A percentile compares a stretch with the other conserved stretches of the same genome.
These are phyloP conservation scores for Gouania willdenowi DNA, from an alignment of 2,797 vertebrate species.

Conservation along the genomic window DNA sequence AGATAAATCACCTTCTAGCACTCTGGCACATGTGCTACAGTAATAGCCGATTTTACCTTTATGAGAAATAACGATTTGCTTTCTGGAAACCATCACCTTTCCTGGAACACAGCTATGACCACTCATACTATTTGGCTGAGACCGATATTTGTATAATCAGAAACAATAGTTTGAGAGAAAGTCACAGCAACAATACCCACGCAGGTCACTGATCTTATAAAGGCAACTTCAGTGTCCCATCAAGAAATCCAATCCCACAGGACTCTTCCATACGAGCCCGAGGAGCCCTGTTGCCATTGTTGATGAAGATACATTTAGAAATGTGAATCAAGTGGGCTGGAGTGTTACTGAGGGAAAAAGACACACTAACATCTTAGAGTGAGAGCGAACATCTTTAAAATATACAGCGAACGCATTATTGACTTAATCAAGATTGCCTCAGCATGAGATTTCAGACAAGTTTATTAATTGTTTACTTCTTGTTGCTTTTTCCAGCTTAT, in stretches of 20 bases:
- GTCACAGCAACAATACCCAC: constrained; percentile 48
- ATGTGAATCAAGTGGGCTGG: constrained; percentile 39
- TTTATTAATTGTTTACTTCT: too few species aligned
- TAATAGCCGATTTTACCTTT: constrained; percentile 17
- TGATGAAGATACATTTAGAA: constrained; percentile 55
- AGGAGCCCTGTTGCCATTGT: constrained; percentile 45
- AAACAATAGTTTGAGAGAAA: constrained; percentile 38
- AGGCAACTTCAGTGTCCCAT: constrained; percentile 37
- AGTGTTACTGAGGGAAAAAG: constrained; percentile 17
- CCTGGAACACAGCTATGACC: constrained; percentile 16
- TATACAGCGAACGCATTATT: constrained; percentile 33
- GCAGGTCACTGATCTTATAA: constrained; percentile 27
- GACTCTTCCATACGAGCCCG: constrained; percentile 30
- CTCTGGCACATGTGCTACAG: background rate
- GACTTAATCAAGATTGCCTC: too few species aligned
- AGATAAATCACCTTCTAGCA: background rate
- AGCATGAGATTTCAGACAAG: too few species aligned
- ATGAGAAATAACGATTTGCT: constrained; percentile 1
- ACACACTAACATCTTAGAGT: constrained; percentile 36
- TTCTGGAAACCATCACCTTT: constrained; percentile 37
- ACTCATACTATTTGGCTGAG: constrained; percentile 23
- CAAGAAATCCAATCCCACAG: constrained; percentile 42
- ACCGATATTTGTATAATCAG: constrained; percentile 32
- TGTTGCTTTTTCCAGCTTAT: too few species aligned
- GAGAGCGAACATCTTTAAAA: constrained; percentile 15